Evolutionary conservation across 2,113 vertebrate species (phyloP).

Genomic region (Boulengeromyrus knoepffleri): DNA sequence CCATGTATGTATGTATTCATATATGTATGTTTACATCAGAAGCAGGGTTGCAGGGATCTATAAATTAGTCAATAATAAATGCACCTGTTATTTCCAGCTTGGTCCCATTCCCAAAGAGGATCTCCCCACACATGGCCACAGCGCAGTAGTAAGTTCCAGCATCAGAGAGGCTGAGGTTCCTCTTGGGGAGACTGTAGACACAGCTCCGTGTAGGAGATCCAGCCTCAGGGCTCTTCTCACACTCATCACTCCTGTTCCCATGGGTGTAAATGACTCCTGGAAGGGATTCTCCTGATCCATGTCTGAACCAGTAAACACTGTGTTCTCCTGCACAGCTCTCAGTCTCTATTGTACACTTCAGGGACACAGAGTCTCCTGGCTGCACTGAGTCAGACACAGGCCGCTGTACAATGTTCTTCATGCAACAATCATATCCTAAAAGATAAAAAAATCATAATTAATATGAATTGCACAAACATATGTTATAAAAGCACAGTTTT

Average conservation of each 20-base stretch:
- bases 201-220: no score
- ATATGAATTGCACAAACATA: neutral
- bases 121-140: slow-evolving; percentile 17
- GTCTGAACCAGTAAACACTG: slow-evolving; percentile 46
- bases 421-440: neutral
- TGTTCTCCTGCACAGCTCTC: slow-evolving; percentile 28
- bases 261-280: no score
- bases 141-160: slow-evolving; percentile 35
- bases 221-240: no score
- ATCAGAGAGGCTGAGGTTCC: slow-evolving; percentile 20
- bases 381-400: slow-evolving; percentile 19
- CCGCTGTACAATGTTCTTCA: slow-evolving; percentile 26
- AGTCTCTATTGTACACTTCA: slow-evolving; percentile 37
- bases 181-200: no score
- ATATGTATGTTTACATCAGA: neutral
- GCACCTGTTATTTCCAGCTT: slow-evolving; percentile 26
- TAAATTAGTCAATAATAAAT: neutral
- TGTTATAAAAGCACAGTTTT: neutral
- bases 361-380: slow-evolving; percentile 34
- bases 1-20: neutral
- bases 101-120: slow-evolving; percentile 37
- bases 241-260: no score
- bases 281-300: no score
- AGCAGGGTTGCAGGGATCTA: neutral
- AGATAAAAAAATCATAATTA: neutral